Evolutionary conservation across 2,888 invertebrate species (phyloP).

Genomic region (Orgyia antiqua): DNA sequence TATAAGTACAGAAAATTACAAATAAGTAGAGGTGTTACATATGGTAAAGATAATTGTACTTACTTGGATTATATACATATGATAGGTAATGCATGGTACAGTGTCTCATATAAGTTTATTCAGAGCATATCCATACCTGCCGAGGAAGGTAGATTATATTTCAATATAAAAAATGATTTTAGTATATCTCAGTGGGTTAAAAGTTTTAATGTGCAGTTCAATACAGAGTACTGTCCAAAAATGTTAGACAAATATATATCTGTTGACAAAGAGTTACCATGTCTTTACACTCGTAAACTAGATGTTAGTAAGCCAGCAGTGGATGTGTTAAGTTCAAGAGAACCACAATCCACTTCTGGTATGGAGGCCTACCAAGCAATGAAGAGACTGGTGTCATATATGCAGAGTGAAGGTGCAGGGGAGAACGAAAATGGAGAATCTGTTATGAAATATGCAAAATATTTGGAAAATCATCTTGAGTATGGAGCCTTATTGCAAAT

Average conservation of each 20-base stretch:
- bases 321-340: constrained; percentile 19
- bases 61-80: constrained; percentile 31
- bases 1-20: constrained; percentile 39
- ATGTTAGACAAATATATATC: constrained; percentile 30
- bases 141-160: constrained; percentile 25
- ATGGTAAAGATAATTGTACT: constrained; percentile 23
- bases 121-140: constrained; percentile 27
- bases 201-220: constrained; percentile 26
- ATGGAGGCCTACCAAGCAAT: constrained; percentile 40
- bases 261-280: constrained; percentile 31
- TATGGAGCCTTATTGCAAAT: constrained; percentile 34
- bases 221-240: constrained; percentile 18
- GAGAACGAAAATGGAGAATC: constrained; percentile 6
- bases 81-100: constrained; percentile 37
- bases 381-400: constrained; percentile 34
- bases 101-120: constrained; percentile 29
- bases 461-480: constrained; percentile 37
- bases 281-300: constrained; percentile 15
- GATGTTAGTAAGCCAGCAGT: constrained; percentile 18
- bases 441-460: constrained; percentile 32
- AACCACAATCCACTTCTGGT: constrained; percentile 21
- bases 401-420: constrained; percentile 31
- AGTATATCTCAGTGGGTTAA: constrained; percentile 35
- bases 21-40: constrained; percentile 27
- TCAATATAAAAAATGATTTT: constrained; percentile 24